Evolutionary conservation across 92 coral and sea anemone species (phyloP), one percentile per base, ranked within the genome.

Genomic region (Metridium senile): DNA sequence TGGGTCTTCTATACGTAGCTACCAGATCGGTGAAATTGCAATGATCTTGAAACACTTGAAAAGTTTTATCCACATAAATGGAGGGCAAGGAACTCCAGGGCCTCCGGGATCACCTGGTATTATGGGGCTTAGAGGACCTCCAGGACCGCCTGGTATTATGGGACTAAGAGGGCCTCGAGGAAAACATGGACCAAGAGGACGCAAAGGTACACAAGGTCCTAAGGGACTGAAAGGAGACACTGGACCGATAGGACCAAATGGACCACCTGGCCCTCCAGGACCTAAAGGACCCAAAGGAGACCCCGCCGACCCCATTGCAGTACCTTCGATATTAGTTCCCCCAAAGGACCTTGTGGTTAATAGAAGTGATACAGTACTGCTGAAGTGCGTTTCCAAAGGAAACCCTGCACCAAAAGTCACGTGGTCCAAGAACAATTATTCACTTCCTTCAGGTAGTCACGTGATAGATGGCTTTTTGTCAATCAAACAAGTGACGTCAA

Each of bases 361-460:
- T 62, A 67, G 68, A 58, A 85, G 70, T 70, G 83, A 67, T 70
- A 64, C 80, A 54, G 93, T 78, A 49, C 76, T 75, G 1, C 77
- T 89, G 47, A 84, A 77, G 47, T 89, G 93, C 67, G 71, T 76
- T 26, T 88, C 54, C 33, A 71, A 80, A 69, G 93, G 93, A 39
- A 89, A 74, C 29, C 93, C 93, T 16, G 33, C 62, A n/a, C 92
- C 92, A 27, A 75, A 56, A 35, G 71, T 88, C 93, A 89, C 88
- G 74, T 89, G 93, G 93, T 81, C 75, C 23, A 89, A 65, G 43
- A 26, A 20, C 13, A 84, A 81, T 11, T 29, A 56, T 28, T 54
- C 70, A 25, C 90, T 70, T 70, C 65, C 70, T 62, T 52, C 31
- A 26, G 82, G 32, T 22, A 73, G 81, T 33, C 80, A 79, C 19